These are phyloP conservation scores for Phocoena sinus DNA, from an alignment of 2,113 vertebrate genomes.

Conservation along the genomic window DNA sequence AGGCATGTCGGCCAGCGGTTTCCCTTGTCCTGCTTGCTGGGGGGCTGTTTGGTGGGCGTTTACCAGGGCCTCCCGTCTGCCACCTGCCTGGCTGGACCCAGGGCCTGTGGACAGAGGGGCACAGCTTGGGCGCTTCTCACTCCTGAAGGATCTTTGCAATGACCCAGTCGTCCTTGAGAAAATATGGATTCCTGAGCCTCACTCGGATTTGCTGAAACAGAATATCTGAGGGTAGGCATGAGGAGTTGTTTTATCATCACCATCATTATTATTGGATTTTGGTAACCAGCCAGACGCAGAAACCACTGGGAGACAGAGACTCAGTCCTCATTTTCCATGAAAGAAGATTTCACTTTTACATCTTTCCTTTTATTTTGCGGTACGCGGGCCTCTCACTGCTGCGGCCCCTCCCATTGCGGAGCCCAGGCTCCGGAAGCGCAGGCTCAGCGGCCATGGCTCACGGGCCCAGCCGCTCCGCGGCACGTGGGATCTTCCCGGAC, in stretches of 20 bases:
- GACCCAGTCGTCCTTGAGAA: background rate
- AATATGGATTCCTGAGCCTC: background rate
- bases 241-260: background rate
- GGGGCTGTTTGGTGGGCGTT: background rate
- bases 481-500: too few species aligned
- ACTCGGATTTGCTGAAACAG: background rate
- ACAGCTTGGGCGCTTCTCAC: background rate
- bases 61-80: background rate
- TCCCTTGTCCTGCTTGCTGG: background rate
- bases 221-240: background rate
- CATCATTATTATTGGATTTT: background rate
- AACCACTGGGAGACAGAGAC: background rate
- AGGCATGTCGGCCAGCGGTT: background rate
- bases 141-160: background rate
- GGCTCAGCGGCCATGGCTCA: too few species aligned
- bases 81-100: background rate
- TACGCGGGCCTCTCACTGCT: too few species aligned
- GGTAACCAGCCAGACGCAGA: background rate
- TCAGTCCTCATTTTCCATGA: background rate
- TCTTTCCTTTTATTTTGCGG: background rate
- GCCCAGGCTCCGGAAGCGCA: rapidly evolving
- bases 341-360: background rate
- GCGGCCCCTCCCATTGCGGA: too few species aligned
- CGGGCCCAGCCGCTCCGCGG: too few species aligned
- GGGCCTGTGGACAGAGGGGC: background rate